phyloP scores from a whole-genome alignment of 2,797 vertebrate genomes.

The Rhynchotus rufescens region DNA sequence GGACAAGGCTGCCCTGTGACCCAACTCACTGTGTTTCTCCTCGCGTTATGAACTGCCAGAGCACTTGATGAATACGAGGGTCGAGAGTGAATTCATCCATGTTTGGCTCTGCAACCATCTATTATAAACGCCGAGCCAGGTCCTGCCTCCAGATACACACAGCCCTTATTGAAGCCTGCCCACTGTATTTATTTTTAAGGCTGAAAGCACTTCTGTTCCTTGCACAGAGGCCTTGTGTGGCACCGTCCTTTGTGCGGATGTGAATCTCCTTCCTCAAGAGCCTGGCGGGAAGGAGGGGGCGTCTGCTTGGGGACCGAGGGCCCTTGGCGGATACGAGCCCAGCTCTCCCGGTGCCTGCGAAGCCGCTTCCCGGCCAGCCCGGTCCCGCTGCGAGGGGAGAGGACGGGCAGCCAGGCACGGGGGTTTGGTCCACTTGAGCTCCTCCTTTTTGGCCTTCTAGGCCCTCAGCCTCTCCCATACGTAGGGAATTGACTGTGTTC shows the following conservation, averaged over 20 bases:
- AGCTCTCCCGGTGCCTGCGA: not conserved
- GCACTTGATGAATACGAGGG: conserved; percentile 54
- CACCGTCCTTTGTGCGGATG: conserved; percentile 33
- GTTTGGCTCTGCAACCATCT: conserved; percentile 50
- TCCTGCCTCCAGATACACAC: conserved; percentile 53
- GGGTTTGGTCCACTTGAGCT: not conserved
- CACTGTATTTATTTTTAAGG: conserved; percentile 63
- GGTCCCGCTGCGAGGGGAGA: rapidly evolving
- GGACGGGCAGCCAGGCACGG: not conserved
- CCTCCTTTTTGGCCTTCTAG: not conserved
- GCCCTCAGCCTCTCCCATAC: not conserved
- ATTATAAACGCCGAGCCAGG: conserved; percentile 50
- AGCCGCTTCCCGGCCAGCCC: not conserved
- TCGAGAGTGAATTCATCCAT: conserved; percentile 60
- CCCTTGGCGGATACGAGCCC: not conserved
- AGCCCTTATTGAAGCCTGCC: conserved; percentile 43
- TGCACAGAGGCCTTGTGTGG: conserved; percentile 42
- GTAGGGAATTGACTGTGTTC: not conserved
- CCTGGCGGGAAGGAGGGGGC: not conserved
- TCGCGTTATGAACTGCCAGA: conserved; percentile 47
- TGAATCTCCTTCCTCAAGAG: conserved; percentile 44
- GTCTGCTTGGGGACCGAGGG: not conserved
- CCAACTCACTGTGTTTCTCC: conserved; percentile 44
- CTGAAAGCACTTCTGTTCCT: conserved; percentile 65
- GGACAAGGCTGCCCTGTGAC: conserved; percentile 42